phyloP scores from a whole-genome alignment of 2,113 vertebrate genomes.

The Lagopus leucura region DNA sequence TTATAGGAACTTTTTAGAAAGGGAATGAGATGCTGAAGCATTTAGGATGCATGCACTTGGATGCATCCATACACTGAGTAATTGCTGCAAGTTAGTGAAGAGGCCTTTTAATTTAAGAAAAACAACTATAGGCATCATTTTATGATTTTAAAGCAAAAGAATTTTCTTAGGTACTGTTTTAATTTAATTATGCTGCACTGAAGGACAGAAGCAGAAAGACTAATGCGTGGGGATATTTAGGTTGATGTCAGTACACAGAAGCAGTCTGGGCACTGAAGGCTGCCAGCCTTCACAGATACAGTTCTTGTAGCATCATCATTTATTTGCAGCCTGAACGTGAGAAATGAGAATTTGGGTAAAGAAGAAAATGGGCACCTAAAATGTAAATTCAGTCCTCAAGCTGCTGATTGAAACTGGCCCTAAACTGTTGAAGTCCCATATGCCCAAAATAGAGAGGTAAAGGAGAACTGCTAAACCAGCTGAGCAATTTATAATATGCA shows the following conservation, averaged over 20 bases:
- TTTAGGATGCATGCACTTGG: background rate
- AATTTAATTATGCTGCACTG: background rate
- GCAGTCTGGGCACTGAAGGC: background rate
- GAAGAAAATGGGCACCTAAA: constrained; percentile 1
- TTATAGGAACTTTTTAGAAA: background rate
- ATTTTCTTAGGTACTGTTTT: constrained; percentile 1
- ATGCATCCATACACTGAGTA: constrained; percentile 23
- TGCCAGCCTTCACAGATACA: background rate
- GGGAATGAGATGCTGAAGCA: background rate
- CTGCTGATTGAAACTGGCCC: background rate
- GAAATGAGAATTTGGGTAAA: background rate
- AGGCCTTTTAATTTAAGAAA: constrained; percentile 35
- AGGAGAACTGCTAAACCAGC: background rate
- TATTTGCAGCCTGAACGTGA: background rate
- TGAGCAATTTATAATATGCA: background rate
- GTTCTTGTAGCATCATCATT: background rate
- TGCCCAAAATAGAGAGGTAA: constrained; percentile 14
- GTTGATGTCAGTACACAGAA: background rate
- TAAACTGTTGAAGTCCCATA: constrained; percentile 14
- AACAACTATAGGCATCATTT: background rate
- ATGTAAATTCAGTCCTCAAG: background rate
- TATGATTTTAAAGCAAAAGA: constrained; percentile 23
- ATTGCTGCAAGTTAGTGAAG: constrained; percentile 24
- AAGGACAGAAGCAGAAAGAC: background rate
- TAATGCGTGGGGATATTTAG: background rate